Conservation (phyloP, 2,113 vertebrate species). For the Uria aalge region DNA sequence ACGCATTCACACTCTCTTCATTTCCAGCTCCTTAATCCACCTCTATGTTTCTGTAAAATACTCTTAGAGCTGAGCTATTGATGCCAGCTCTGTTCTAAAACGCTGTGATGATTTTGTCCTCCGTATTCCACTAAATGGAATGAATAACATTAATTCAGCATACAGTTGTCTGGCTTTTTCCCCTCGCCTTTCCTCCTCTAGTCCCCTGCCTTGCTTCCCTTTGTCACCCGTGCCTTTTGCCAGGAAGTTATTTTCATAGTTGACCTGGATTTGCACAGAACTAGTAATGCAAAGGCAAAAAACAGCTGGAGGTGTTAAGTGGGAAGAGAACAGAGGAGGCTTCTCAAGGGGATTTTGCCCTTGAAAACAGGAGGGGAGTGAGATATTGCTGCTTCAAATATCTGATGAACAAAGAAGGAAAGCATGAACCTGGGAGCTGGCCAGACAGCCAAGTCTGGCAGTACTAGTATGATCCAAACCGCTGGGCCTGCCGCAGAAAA, state of each 20-base stretch:
- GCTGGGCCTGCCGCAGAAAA: background rate
- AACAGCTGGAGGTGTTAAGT: background rate
- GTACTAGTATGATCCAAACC: background rate
- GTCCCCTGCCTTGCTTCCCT: background rate
- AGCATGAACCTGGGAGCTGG: background rate
- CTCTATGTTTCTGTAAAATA: background rate
- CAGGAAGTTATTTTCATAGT: background rate
- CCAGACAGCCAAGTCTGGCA: background rate
- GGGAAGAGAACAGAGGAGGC: background rate
- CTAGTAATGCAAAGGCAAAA: background rate
- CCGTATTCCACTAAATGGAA: conserved; percentile 12
- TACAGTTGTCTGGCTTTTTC: conserved; percentile 8
- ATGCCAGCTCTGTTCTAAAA: conserved; percentile 14
- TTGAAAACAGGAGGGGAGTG: background rate
- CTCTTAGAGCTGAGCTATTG: background rate
- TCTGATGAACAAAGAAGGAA: background rate
- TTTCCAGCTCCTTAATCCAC: conserved; percentile 7
- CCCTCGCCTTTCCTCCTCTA: background rate
- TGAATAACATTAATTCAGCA: conserved; percentile 50
- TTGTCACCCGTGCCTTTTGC: background rate
- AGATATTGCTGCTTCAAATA: background rate
- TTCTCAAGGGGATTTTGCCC: background rate
- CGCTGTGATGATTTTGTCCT: background rate
- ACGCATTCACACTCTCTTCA: conserved; percentile 15
- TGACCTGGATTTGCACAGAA: conserved; percentile 16